Conservation (phyloP, 1,140 invertebrate genomes). For the Drosophila trapezifrons region DNA sequence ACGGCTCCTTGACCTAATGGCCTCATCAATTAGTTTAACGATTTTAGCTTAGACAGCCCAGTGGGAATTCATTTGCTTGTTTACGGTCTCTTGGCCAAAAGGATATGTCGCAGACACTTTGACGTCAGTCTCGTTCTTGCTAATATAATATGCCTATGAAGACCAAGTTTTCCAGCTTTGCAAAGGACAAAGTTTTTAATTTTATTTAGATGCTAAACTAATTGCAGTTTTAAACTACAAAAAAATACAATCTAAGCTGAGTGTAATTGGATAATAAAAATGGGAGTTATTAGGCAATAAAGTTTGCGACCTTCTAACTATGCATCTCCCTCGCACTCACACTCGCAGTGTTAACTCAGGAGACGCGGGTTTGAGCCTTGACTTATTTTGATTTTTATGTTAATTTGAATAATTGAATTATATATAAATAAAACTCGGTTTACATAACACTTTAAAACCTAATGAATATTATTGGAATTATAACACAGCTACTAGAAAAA, state of each 20-base stretch:
- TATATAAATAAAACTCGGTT: no score
- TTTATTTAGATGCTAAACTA: neutral
- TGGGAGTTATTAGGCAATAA: neutral
- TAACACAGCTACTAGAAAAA: neutral
- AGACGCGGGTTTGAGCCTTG: no score
- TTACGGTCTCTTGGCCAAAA: neutral
- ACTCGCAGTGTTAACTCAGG: no score
- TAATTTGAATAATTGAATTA: no score
- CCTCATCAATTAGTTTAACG: slow-evolving; percentile 33
- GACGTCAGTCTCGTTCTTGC: slow-evolving; percentile 55
- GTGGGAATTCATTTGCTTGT: slow-evolving; percentile 1
- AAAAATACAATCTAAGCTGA: neutral
- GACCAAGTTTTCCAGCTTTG: slow-evolving; percentile 26
- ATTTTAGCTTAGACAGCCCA: slow-evolving; percentile 5
- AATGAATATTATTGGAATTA: no score
- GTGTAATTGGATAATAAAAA: neutral
- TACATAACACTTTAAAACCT: no score
- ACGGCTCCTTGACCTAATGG: slow-evolving; percentile 15
- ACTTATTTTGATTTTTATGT: no score
- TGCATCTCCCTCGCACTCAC: no score
- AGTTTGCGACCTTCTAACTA: no score
- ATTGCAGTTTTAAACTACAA: neutral
- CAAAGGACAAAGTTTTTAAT: neutral
- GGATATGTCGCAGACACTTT: slow-evolving; percentile 30
- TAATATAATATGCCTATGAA: slow-evolving; percentile 31